These are phyloP conservation scores for Leptinotarsa juncta DNA, from an alignment of 2,888 invertebrate genomes.

Conservation along the genomic window DNA sequence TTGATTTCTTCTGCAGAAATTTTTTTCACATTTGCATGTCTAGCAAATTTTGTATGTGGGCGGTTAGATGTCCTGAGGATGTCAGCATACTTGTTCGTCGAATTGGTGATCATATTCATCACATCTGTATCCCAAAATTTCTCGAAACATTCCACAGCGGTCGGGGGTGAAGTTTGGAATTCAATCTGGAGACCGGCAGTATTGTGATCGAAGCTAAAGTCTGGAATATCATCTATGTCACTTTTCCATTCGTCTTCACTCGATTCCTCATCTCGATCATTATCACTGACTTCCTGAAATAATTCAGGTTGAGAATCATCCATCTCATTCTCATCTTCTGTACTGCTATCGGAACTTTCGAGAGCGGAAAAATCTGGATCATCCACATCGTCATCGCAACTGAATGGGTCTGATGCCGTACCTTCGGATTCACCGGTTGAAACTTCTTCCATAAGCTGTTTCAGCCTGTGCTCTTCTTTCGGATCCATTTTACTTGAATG, in stretches of 20 bases:
- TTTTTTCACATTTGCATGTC: slow-evolving; percentile 22
- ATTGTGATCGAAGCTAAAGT: slow-evolving; percentile 10
- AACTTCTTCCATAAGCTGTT: slow-evolving; percentile 18
- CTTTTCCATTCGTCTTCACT: slow-evolving; percentile 5
- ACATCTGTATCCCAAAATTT: slow-evolving; percentile 19
- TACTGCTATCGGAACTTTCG: neutral
- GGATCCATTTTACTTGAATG: neutral
- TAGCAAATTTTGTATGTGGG: slow-evolving; percentile 25
- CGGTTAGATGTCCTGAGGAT: slow-evolving; percentile 11
- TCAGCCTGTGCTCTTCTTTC: neutral
- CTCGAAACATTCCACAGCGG: slow-evolving; percentile 23
- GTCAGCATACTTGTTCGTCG: slow-evolving; percentile 27
- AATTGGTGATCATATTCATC: slow-evolving; percentile 21
- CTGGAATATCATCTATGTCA: slow-evolving; percentile 20
- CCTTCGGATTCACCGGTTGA: neutral
- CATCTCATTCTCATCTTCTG: slow-evolving; percentile 17
- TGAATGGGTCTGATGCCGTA: slow-evolving; percentile 7
- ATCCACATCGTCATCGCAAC: slow-evolving; percentile 11
- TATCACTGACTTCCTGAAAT: neutral
- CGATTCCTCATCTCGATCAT: slow-evolving; percentile 20
- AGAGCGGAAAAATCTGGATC: slow-evolving; percentile 9
- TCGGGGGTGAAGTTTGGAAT: slow-evolving; percentile 16
- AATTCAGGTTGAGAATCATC: neutral
- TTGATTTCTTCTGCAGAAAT: slow-evolving; percentile 21
- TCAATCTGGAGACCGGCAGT: slow-evolving; percentile 14